These are phyloP conservation scores for Drosophila insularis DNA, from an alignment of 1,140 invertebrate species.

Conservation along the genomic window DNA sequence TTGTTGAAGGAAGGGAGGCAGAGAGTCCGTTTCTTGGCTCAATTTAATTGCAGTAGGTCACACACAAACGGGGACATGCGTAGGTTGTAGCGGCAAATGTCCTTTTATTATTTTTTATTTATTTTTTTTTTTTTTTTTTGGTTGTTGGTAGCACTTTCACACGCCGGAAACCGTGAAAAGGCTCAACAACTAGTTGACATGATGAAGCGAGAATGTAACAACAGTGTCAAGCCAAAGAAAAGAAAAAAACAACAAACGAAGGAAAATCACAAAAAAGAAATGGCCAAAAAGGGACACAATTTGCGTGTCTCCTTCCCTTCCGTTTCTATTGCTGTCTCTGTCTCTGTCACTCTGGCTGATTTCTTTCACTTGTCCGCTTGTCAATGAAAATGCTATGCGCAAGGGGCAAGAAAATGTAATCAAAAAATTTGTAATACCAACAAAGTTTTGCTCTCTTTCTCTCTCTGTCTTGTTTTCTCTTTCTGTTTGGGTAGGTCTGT, in stretches of 20 bases:
- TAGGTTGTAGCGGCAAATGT: no score
- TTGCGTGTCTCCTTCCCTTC: slow-evolving; percentile 12
- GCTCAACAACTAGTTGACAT: slow-evolving; percentile 55
- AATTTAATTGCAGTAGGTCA: slow-evolving; percentile 48
- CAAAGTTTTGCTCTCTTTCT: slow-evolving; percentile 20
- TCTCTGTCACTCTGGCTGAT: slow-evolving; percentile 21
- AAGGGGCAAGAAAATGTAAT: slow-evolving; percentile 61
- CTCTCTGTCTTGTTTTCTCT: background rate
- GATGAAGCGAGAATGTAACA: slow-evolving; percentile 29
- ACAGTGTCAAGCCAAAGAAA: slow-evolving; percentile 45
- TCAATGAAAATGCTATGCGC: slow-evolving; percentile 52
- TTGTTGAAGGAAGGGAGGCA: background rate
- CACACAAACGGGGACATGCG: slow-evolving; percentile 17
- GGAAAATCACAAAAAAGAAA: slow-evolving; percentile 14
- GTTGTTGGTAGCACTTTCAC: slow-evolving; percentile 30
- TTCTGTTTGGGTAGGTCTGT: background rate
- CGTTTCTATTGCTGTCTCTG: slow-evolving; percentile 10
- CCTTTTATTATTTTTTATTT: no score
- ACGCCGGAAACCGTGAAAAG: slow-evolving; percentile 41
- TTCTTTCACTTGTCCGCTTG: slow-evolving; percentile 19
- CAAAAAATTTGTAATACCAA: slow-evolving; percentile 67
- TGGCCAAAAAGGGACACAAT: slow-evolving; percentile 33
- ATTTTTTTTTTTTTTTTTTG: slow-evolving; percentile 10
- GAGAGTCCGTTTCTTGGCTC: slow-evolving; percentile 42
- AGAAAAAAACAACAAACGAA: slow-evolving; percentile 19